phyloP scores from a whole-genome alignment of 2,888 invertebrate species.

The Ceriagrion tenellum region DNA sequence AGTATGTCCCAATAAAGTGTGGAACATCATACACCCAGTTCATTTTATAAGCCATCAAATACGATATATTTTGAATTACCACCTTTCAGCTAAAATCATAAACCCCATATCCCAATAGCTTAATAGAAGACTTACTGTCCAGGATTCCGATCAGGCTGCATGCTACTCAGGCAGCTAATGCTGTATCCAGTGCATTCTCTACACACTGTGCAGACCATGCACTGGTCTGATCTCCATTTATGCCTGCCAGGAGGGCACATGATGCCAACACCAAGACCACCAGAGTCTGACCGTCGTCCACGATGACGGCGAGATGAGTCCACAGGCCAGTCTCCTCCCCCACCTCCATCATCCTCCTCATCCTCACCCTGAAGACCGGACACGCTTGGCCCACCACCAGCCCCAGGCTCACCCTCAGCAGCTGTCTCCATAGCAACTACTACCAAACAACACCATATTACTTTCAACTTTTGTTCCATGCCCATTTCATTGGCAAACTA shows the following conservation, averaged over 20 bases:
- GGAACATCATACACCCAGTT: too few relatives aligned
- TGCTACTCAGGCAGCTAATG: constrained; percentile 88
- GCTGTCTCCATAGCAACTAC: constrained; percentile 81
- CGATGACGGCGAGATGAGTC: constrained; percentile 70
- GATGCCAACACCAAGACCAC: constrained; percentile 69
- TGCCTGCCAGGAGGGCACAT: constrained; percentile 87
- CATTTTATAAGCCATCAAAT: too few relatives aligned
- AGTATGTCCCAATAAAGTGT: too few relatives aligned
- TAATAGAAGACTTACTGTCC: constrained; percentile 88
- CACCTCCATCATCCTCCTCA: constrained; percentile 81
- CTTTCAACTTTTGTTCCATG: not conserved
- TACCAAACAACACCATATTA: constrained; percentile 66
- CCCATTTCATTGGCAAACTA: too few relatives aligned
- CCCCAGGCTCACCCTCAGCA: constrained; percentile 75
- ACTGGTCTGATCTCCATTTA: constrained; percentile 89
- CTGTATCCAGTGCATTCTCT: constrained; percentile 97
- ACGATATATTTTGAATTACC: too few relatives aligned
- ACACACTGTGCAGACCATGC: constrained; percentile 94
- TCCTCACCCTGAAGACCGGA: constrained; percentile 78
- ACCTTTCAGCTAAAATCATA: too few relatives aligned
- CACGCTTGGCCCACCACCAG: not conserved
- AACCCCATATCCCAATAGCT: constrained; percentile 95
- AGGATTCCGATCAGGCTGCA: constrained; percentile 89
- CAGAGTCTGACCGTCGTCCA: not conserved
- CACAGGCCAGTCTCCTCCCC: constrained; percentile 76